Conservation (phyloP, 2,888 invertebrate species). For the Hedychridium roseum region DNA sequence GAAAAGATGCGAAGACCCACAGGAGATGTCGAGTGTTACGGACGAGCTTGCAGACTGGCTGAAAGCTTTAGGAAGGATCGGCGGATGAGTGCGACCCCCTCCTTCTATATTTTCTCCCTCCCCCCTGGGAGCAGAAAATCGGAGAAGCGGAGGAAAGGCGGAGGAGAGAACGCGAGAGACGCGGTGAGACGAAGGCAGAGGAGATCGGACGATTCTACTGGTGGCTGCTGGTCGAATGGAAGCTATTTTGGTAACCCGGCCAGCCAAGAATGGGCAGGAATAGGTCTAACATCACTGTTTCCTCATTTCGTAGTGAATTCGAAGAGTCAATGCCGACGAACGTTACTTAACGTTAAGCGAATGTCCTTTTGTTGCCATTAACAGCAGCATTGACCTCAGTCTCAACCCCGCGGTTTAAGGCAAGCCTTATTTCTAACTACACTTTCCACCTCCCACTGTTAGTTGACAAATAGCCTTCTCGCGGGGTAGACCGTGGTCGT, state of each 20-base stretch:
- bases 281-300: constrained; percentile 54
- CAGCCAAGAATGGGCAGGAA: constrained; percentile 64
- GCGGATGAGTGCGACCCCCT: constrained; percentile 44
- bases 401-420: no score
- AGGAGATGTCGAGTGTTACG: constrained; percentile 45
- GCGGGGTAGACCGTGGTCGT: no score
- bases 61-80: constrained; percentile 45
- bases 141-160: not conserved
- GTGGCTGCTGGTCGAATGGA: constrained; percentile 44
- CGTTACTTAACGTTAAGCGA: no score
- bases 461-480: no score
- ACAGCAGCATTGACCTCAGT: no score
- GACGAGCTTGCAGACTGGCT: constrained; percentile 53
- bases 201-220: constrained; percentile 26
- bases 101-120: constrained; percentile 38
- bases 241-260: constrained; percentile 62
- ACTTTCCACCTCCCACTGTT: no score
- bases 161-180: constrained; percentile 27
- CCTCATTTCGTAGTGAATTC: constrained; percentile 32
- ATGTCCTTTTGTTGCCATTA: no score
- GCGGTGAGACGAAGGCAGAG: constrained; percentile 22
- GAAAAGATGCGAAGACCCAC: constrained; percentile 28
- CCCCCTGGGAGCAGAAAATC: constrained; percentile 17
- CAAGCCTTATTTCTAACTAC: no score
- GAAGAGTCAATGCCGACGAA: no score